Conservation (phyloP, 2,888 invertebrate species). For the Aleiodes alternator region DNA sequence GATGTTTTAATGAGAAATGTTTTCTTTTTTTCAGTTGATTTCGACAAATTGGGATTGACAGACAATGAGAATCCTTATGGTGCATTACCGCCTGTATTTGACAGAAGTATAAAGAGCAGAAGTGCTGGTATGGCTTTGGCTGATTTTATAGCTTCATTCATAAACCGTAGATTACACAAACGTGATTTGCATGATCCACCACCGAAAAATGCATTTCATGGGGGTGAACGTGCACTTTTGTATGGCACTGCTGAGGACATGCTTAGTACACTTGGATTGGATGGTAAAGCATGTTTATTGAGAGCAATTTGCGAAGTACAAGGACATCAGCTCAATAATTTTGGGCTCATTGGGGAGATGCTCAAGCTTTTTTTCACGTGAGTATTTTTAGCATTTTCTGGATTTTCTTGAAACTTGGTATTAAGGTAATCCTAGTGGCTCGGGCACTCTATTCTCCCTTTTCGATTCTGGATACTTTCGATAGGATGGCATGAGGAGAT, state of each 20-base stretch:
- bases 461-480: no score
- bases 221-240: conserved; percentile 88
- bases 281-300: conserved; percentile 88
- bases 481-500: no score
- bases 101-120: conserved; percentile 84
- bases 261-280: conserved; percentile 86
- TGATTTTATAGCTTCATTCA: conserved; percentile 84
- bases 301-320: conserved; percentile 92
- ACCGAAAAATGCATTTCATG: conserved; percentile 81
- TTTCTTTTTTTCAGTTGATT: conserved; percentile 81
- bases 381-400: conserved; percentile 70
- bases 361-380: conserved; percentile 89
- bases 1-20: not conserved
- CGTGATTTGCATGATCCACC: conserved; percentile 74
- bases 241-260: conserved; percentile 88
- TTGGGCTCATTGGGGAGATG: conserved; percentile 89
- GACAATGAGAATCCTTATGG: conserved; percentile 93
- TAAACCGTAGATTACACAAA: conserved; percentile 80
- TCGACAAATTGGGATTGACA: conserved; percentile 90
- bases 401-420: no score
- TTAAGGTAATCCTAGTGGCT: no score
- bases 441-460: no score
- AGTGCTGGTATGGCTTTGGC: conserved; percentile 83
- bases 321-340: conserved; percentile 85
- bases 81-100: conserved; percentile 85